Base-by-base conservation (phyloP, 2,113 vertebrate genomes). In the Melanocharis versteri region DNA sequence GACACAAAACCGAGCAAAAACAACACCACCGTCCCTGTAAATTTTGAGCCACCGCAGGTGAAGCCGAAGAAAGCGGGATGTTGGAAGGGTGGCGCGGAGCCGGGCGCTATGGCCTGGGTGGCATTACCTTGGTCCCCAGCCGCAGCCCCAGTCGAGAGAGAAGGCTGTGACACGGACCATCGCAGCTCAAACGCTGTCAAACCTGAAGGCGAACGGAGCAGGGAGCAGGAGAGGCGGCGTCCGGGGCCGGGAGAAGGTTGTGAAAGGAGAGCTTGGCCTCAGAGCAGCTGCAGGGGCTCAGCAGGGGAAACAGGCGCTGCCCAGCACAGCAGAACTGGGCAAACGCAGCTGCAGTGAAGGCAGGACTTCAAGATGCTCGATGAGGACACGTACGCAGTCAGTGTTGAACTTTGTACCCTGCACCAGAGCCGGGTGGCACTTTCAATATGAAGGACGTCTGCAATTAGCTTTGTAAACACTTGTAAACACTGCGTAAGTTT, bases 31-130 rank as follows among this genome's bases (percentile, higher is more conserved):
- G 16, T 1, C 18, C 4, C 11, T 27, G 16, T 40, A 3, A 31
- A 42, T 60, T 64, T 26, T 26, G 2, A 69, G 13, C 20, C 44
- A 1, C 18, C 1, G 13, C 3, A 8, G n/a, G 31, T 15, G 53
- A 39, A 72, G 37, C 24, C 44, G 7, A 53, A 40, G 35, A 23
- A 24, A 15, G 5, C 9, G 11, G 37, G 22, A 3, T 7, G 45
- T 1, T 18, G 15, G 40, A n/a, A 68, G 56, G 61, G 28, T 8
- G 15, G 15, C 6, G 18, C 24, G 1, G 27, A 39, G 45, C 24
- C 6, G 18, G 3, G 39, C 17, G 2, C 20, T 11, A 0, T 1
- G n/a, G 40, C 35, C 27, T 7, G 1, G 24, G 9, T 9, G n/a
- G n/a, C 21, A 26, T 3, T 14, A 4, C 11, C 21, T 1, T 2